These are phyloP conservation scores for Meriones psammophilus DNA, from an alignment of 2,797 vertebrate genomes.

Conservation along the genomic window DNA sequence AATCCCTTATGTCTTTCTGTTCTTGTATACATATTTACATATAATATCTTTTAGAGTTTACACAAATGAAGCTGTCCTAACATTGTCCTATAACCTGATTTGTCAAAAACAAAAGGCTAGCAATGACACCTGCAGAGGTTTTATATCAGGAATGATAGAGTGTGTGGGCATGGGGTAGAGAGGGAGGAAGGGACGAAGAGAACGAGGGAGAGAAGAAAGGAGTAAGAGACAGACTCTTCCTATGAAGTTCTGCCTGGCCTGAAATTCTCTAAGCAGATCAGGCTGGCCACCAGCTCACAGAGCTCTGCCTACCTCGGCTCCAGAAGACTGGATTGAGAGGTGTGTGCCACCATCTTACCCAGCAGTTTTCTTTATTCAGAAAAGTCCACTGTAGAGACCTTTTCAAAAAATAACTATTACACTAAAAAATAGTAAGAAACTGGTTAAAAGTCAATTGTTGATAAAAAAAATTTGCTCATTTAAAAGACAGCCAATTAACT, in stretches of 20 bases:
- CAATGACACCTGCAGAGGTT: slow-evolving; percentile 3
- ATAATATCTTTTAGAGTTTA: neutral
- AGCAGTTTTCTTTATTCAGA: neutral
- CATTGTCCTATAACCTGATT: neutral
- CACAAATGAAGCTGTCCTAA: neutral
- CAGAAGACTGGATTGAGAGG: neutral
- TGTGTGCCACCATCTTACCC: neutral
- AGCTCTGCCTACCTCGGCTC: neutral
- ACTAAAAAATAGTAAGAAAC: slow-evolving; percentile 24
- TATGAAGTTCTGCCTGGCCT: neutral
- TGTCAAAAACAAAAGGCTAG: neutral
- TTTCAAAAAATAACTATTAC: neutral
- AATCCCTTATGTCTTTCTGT: slow-evolving; percentile 6
- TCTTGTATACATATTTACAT: neutral
- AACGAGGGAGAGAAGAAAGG: neutral
- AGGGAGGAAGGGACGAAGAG: neutral
- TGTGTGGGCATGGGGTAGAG: neutral
- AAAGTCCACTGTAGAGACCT: neutral
- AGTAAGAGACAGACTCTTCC: neutral
- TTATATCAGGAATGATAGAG: neutral
- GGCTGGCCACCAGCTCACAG: neutral
- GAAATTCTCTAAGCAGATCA: neutral
- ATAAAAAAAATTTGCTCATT: neutral
- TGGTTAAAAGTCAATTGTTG: slow-evolving; percentile 33
- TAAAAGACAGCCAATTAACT: neutral